Base-by-base conservation (phyloP, 2,797 vertebrate genomes). In the Anguilla obscura region DNA sequence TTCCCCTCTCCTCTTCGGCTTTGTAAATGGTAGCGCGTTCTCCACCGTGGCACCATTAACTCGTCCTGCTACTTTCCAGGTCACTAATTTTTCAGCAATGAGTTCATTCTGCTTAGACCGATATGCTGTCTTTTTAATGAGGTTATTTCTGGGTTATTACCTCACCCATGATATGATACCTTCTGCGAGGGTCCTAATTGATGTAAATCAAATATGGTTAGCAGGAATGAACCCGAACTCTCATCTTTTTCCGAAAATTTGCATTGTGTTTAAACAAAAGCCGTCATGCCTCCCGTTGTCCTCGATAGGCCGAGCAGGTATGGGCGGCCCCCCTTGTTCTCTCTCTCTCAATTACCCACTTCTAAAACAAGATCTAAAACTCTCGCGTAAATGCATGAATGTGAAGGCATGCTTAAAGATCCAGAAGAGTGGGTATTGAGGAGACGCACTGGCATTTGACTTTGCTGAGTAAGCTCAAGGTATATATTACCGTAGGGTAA, bases 391-490 rank as follows among this genome's bases (percentile, higher is more conserved):
- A 74, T 86, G 85, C 24, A 86, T 50, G 69, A 56, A 86, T 21
- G 85, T 76, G 58, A 63, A 48, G 21, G n/a, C 56, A 85, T 58
- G 84, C 52, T 58, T 58, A 74, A 86, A 76, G 52, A 71, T 56
- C 45, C 66, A 74, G 85, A 45, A 86, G 86, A 82, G 95, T 96
- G 96, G 96, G 96, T 96, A 96, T 96, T 93, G 95, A 95, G 94
- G 95, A 95, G 95, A 89, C 94, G 94, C 52, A 93, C 94, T 98
- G 98, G 97, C 97, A 98, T 99, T 99, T 98, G 95, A 97, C 96
- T 97, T 97, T 98, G 97, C 98, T 99, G 98, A 99, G 97, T 98
- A 98, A 99, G 98, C 97, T 52, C 80, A 48, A 33, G 83, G 52
- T 84, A 33, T 84, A 84, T 33, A 96, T 93, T 94, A 95, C 96